A percentile compares a stretch with the other conserved stretches of the same genome.
Conservation (phyloP, 2,113 vertebrate species). For the Melanerpes aurifrons region DNA sequence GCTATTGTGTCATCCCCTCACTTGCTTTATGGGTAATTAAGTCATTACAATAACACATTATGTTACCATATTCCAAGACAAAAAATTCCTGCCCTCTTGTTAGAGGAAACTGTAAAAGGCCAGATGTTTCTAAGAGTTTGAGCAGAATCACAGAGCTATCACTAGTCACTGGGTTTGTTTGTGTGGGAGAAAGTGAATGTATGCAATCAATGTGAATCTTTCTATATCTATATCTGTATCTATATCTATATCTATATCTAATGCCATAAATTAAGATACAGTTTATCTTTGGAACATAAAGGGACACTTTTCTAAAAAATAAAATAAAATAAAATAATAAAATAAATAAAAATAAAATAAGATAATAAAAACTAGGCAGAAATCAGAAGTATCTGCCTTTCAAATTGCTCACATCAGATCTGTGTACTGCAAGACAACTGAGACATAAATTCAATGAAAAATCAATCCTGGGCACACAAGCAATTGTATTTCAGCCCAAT, state of each 20-base stretch:
- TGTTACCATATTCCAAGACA: neutral
- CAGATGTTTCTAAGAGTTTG: constrained; percentile 22
- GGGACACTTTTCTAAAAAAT: neutral
- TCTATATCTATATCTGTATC: too few relatives aligned
- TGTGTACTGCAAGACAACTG: neutral
- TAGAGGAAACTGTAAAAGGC: constrained; percentile 18
- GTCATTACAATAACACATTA: neutral
- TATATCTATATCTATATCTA: too few relatives aligned
- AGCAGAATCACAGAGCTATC: neutral
- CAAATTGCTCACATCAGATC: neutral
- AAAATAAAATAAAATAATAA: too few relatives aligned
- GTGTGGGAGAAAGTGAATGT: neutral
- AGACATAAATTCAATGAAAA: neutral
- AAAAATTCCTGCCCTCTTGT: constrained; percentile 25
- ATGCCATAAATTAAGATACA: neutral
- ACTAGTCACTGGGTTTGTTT: neutral
- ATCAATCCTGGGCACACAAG: neutral
- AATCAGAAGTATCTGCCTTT: neutral
- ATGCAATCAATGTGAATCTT: constrained; percentile 6
- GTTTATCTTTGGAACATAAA: neutral
- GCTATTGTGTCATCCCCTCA: neutral
- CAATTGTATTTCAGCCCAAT: neutral
- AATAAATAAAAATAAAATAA: neutral
- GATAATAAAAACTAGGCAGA: neutral
- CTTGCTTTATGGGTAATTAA: constrained; percentile 27